Conservation (phyloP, 1,140 invertebrate species). For the Panagrolaimus sp. region DNA sequence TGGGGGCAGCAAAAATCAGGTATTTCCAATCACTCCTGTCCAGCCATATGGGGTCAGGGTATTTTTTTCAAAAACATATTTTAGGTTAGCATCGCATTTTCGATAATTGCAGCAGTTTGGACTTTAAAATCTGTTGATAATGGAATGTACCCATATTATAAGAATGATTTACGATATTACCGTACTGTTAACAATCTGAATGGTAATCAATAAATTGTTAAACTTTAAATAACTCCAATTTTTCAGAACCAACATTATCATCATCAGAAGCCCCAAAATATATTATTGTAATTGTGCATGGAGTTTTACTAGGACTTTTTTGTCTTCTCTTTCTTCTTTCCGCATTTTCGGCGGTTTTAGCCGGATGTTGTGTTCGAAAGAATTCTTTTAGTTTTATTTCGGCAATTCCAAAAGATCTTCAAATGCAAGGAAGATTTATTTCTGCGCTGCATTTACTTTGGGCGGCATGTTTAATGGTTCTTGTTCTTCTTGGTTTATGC, state of each 20-base stretch:
- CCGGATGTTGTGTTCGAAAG: conserved; percentile 43
- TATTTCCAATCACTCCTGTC: no score
- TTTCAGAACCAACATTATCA: conserved; percentile 7
- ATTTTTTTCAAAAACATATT: no score
- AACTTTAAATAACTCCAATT: neutral
- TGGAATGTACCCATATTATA: conserved; percentile 54
- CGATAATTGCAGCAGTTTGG: conserved; percentile 55
- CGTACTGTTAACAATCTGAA: conserved; percentile 13
- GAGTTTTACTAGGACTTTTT: conserved; percentile 45
- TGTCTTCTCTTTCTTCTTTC: conserved; percentile 46
- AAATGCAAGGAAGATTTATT: conserved; percentile 35
- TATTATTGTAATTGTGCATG: conserved; percentile 51
- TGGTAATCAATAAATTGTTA: neutral
- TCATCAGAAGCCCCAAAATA: conserved; percentile 29
- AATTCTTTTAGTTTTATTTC: conserved; percentile 31
- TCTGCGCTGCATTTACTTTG: conserved; percentile 51
- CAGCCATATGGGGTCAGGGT: no score
- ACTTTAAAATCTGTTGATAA: conserved; percentile 56
- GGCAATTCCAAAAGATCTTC: conserved; percentile 18
- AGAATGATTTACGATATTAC: conserved; percentile 51
- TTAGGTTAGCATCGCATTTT: conserved; percentile 53
- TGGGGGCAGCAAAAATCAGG: no score
- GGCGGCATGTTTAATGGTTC: conserved; percentile 47
- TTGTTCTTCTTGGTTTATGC: conserved; percentile 50
- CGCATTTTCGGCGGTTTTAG: conserved; percentile 41